Evolutionary conservation across 2,888 invertebrate genomes (phyloP).

Genomic region (Rhingia rostrata): DNA sequence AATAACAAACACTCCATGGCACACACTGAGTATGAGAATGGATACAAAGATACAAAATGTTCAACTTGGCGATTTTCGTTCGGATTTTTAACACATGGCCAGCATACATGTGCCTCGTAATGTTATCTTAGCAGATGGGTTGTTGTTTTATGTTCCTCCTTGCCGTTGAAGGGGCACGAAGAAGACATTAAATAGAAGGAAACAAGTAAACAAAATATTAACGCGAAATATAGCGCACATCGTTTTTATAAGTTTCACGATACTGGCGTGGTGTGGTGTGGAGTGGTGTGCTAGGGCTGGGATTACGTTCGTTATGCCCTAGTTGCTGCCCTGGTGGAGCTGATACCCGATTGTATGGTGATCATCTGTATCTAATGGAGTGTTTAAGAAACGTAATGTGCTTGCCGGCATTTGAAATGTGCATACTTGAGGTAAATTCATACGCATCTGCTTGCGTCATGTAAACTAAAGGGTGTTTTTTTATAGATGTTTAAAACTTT

Average conservation of each 20-base stretch:
- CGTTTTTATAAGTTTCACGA: neutral
- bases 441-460: neutral
- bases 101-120: neutral
- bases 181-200: conserved; percentile 19
- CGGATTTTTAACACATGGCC: conserved; percentile 7
- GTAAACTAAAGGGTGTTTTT: too few species aligned
- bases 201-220: conserved; percentile 16
- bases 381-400: conserved; percentile 10
- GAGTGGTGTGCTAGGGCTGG: too few species aligned
- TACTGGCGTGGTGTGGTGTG: neutral
- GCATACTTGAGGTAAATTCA: too few species aligned
- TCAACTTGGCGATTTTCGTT: conserved; percentile 27
- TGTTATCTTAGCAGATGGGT: neutral
- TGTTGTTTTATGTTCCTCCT: neutral
- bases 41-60: conserved; percentile 7
- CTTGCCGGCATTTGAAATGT: neutral
- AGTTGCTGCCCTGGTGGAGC: neutral
- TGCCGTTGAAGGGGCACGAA: neutral
- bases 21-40: neutral
- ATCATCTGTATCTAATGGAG: conserved; percentile 22
- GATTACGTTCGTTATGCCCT: too few species aligned
- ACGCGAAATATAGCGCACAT: neutral
- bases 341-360: neutral
- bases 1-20: conserved; percentile 17
- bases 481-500: too few species aligned